A percentile compares a stretch with the other conserved stretches of the same genome.
phyloP scores from a whole-genome alignment of 1,140 invertebrate species.

The Eulimnadia texana region DNA sequence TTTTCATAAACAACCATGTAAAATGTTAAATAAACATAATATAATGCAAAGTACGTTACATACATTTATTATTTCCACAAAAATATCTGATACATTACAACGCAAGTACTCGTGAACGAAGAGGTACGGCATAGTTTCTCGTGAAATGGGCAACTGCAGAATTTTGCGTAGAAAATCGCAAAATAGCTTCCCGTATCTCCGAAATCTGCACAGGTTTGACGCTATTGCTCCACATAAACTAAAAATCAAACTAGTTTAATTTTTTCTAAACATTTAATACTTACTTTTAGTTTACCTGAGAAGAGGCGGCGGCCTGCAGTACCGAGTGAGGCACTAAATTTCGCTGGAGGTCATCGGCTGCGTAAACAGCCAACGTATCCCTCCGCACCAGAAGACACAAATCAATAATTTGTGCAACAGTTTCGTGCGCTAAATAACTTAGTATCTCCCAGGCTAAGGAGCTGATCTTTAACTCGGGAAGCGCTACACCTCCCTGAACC shows the following conservation, averaged over 20 bases:
- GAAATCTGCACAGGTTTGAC: not conserved
- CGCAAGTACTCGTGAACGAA: not conserved
- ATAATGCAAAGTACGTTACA: no score
- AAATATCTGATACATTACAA: not conserved
- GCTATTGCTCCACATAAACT: not conserved
- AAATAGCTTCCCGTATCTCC: not conserved
- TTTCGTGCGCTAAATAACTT: slow-evolving; percentile 49
- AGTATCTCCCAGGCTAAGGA: slow-evolving; percentile 38
- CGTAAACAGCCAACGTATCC: slow-evolving; percentile 35
- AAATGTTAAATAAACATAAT: no score
- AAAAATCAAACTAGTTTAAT: not conserved
- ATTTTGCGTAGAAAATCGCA: not conserved
- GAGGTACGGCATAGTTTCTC: not conserved
- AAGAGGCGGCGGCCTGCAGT: not conserved
- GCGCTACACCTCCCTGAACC: slow-evolving; percentile 29
- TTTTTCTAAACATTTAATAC: no score
- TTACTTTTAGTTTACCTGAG: not conserved
- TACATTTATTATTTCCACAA: no score
- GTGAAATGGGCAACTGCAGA: not conserved
- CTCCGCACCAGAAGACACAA: slow-evolving; percentile 43
- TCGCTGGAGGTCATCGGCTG: slow-evolving; percentile 25
- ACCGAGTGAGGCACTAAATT: not conserved
- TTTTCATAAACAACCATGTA: no score
- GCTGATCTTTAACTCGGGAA: slow-evolving; percentile 33
- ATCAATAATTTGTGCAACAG: slow-evolving; percentile 49